Base-by-base conservation (phyloP, 2,113 vertebrate species). In the Grammomys dolichurus region DNA sequence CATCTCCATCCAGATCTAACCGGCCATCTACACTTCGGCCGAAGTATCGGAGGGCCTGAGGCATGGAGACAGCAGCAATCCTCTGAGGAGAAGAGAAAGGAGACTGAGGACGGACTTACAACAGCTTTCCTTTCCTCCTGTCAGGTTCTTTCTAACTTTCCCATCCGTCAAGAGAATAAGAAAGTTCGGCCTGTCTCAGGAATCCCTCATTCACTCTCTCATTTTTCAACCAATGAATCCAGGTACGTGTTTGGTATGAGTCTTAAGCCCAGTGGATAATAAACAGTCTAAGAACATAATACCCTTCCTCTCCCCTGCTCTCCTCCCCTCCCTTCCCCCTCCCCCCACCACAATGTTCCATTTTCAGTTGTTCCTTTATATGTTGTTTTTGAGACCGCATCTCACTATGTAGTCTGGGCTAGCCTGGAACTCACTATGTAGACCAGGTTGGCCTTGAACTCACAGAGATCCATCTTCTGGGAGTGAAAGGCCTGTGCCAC, bases 1-100 rank as follows among this genome's bases (percentile, higher is more conserved):
- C 98, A 20, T 99, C 99, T 48, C 99, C 99, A 1, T 99, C 99
- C 98, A 99, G 97, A 98, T 99, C 99, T 86, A 99, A 75, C 33
- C 96, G 98, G 36, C 99, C 99, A 0, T 99, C 99, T 95, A 99
- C 95, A 76, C 99, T 99, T 92, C 99, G 99, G n/a, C 99, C 99
- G 60, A 99, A 99, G 92, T 99, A 99, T n/a, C 98, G 98, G 93
- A 99, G 99, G 16, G 97, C 88, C 0, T 98, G 95, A 1, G 98
- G 98, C 96, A 99, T 97, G 0, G 98, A 98, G 7, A 97, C 97
- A 3, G 99, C 99, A 28, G 98, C 97, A 43, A 99, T 98, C 82
- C 99, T 99, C 99, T 99, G 98, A 31, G 13, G 46, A 77, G 76
- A 48, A 73, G 72, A 94, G 81, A n/a, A 13, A 31, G 67, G 48